A percentile compares a stretch with the other conserved stretches of the same genome.
These are phyloP conservation scores for Cerastoderma edule DNA, from an alignment of 2,888 invertebrate genomes.

Conservation along the genomic window DNA sequence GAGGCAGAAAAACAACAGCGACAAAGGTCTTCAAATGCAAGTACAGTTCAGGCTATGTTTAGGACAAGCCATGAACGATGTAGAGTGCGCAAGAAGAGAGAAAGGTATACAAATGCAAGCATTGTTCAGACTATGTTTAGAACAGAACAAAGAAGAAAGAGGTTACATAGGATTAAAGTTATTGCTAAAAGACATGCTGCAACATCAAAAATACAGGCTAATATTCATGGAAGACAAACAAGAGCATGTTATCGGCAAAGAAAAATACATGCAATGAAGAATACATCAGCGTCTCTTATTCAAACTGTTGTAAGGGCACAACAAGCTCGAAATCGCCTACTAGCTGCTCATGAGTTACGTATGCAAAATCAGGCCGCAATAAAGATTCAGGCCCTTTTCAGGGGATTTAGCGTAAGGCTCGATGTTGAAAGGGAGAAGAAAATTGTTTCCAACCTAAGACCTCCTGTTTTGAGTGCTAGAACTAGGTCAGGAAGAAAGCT, in stretches of 20 bases:
- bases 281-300: slow-evolving; percentile 31
- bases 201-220: slow-evolving; percentile 19
- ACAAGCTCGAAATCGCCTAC: slow-evolving; percentile 21
- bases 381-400: slow-evolving; percentile 51
- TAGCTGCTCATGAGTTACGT: not conserved
- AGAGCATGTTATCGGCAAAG: not conserved
- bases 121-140: slow-evolving; percentile 38
- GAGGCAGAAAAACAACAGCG: slow-evolving; percentile 21
- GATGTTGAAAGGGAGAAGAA: slow-evolving; percentile 37
- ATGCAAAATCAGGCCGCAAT: slow-evolving; percentile 35
- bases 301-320: slow-evolving; percentile 45
- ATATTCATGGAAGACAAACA: slow-evolving; percentile 4
- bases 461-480: slow-evolving; percentile 44
- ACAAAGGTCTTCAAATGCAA: slow-evolving; percentile 23
- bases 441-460: slow-evolving; percentile 40
- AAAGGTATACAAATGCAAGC: slow-evolving; percentile 24
- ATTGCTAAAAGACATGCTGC: not conserved
- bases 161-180: slow-evolving; percentile 3
- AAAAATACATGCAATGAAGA: not conserved
- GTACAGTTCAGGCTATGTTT: slow-evolving; percentile 36
- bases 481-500: slow-evolving; percentile 41
- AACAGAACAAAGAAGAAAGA: slow-evolving; percentile 28
- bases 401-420: slow-evolving; percentile 45
- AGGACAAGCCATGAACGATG: slow-evolving; percentile 30
- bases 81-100: slow-evolving; percentile 7